These are phyloP conservation scores for Eolophus roseicapilla DNA, from an alignment of 2,113 vertebrate species.

Conservation along the genomic window DNA sequence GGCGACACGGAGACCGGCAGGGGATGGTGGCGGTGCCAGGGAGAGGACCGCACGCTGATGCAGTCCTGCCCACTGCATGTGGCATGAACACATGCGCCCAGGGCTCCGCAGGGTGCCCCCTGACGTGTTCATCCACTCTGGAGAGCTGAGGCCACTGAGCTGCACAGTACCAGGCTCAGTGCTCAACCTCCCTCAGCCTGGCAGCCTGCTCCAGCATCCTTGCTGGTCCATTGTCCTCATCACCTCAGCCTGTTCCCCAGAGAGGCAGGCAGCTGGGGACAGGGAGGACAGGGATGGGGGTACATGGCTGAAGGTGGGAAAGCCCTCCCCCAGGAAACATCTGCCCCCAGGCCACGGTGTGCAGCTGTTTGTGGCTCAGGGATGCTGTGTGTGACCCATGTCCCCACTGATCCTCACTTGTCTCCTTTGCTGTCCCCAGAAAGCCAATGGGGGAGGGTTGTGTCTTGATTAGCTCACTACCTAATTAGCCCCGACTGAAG, in stretches of 20 bases:
- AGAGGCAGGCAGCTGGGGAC: not conserved
- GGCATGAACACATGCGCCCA: not conserved
- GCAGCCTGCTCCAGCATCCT: not conserved
- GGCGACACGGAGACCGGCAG: not conserved
- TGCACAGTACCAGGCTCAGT: rapidly evolving
- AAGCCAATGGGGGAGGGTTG: not conserved
- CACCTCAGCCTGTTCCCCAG: not conserved
- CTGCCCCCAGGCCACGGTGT: not conserved
- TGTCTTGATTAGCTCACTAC: not conserved
- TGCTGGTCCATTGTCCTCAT: not conserved
- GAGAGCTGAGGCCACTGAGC: not conserved
- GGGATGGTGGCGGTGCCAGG: not conserved
- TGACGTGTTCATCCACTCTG: not conserved
- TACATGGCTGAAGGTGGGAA: not conserved
- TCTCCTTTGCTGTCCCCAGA: not conserved
- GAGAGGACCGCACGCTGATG: not conserved
- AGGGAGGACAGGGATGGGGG: not conserved
- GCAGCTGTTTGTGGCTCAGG: not conserved
- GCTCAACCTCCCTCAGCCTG: not conserved
- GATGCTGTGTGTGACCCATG: too few relatives aligned
- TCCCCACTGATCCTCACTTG: not conserved
- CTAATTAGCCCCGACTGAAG: not conserved
- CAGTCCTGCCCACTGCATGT: not conserved
- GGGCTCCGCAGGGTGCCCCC: not conserved
- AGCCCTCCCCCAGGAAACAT: not conserved